phyloP scores from a whole-genome alignment of 92 coral and sea anemone species.

The Hydrozoanthus gracilis region DNA sequence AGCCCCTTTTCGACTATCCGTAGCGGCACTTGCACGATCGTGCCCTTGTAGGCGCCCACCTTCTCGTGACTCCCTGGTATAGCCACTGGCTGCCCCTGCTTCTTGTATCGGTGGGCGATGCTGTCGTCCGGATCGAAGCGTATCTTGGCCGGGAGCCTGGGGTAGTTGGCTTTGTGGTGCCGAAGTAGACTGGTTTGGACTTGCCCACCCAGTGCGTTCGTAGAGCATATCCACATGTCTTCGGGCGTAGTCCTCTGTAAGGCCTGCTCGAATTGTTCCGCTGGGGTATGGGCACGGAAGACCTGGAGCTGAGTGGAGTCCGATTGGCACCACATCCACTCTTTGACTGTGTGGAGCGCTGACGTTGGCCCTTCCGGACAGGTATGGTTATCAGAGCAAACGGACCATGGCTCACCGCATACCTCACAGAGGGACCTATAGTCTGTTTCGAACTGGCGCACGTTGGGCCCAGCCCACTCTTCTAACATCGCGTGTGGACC shows the following conservation, averaged over 20 bases:
- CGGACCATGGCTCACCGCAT: too few relatives aligned
- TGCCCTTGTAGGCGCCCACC: neutral
- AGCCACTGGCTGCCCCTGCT: constrained; percentile 11
- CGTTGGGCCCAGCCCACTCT: constrained; percentile 49
- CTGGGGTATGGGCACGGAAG: neutral
- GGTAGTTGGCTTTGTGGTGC: constrained; percentile 20
- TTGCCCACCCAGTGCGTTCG: constrained; percentile 1
- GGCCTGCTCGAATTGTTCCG: constrained; percentile 24
- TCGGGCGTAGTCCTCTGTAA: constrained; percentile 31
- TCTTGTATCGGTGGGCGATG: constrained; percentile 24
- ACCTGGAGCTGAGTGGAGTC: constrained; percentile 23
- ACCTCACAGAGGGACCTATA: neutral
- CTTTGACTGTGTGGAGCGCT: constrained; percentile 4
- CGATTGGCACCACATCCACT: constrained; percentile 23
- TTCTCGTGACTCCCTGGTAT: constrained; percentile 11
- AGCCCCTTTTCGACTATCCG: neutral
- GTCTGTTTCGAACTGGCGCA: neutral
- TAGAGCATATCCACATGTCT: constrained; percentile 27
- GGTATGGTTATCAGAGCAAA: too few relatives aligned
- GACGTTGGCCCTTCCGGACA: constrained; percentile 10
- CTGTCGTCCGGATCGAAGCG: constrained; percentile 43
- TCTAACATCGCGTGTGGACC: constrained; percentile 52
- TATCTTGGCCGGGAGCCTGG: constrained; percentile 4
- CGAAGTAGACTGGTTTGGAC: constrained; percentile 26
- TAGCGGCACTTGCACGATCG: constrained; percentile 4